Evolutionary conservation across 2,797 vertebrate species (phyloP), one percentile per base, ranked within the genome.

Genomic region (Apogon hyalosoma): DNA sequence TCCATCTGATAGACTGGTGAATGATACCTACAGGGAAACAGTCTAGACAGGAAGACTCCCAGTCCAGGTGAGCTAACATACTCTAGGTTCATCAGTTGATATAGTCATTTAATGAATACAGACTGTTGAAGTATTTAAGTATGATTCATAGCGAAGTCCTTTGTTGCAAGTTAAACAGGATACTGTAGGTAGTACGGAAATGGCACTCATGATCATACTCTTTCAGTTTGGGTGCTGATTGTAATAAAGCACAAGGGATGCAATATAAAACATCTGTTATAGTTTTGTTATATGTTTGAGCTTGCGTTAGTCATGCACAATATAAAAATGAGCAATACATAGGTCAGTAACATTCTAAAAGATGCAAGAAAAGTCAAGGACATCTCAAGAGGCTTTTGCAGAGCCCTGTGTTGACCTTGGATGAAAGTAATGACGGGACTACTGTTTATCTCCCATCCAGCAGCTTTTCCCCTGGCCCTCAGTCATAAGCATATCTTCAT

Each of bases 371-470:
- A 67, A 67, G 58, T 75, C 47, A 0, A 51, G 60, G 73, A 55
- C 19, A 49, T 80, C 80, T 83, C 63, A 43, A 58, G 69, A 75
- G 78, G 60, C 54, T 79, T 77, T 84, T 47, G 55, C 56, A 21
- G 71, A 76, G 76, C 59, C 57, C 47, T 67, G 77, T 87, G 91
- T 90, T 92, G 91, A 92, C 86, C 86, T 90, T 90, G 87, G 83
- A 88, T 73, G 71, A 69, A 81, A 63, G 64, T 51, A 80, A 75
- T 52, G 67, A 71, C 42, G 48, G 69, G 83, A 73, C 65, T 49
- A 45, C 38, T 77, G 77, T 92, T 92, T 90, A 92, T 92, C 88
- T 91, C 73, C 55, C 70, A 79, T 74, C 64, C 69, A 85, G 48
- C 88, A 92, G 88, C 82, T 83, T 91, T 88, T 74, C 84, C 87